A percentile compares a stretch with the other conserved stretches of the same genome.
Conservation (phyloP, 1,140 invertebrate species). For the Trissolcus basalis region DNA sequence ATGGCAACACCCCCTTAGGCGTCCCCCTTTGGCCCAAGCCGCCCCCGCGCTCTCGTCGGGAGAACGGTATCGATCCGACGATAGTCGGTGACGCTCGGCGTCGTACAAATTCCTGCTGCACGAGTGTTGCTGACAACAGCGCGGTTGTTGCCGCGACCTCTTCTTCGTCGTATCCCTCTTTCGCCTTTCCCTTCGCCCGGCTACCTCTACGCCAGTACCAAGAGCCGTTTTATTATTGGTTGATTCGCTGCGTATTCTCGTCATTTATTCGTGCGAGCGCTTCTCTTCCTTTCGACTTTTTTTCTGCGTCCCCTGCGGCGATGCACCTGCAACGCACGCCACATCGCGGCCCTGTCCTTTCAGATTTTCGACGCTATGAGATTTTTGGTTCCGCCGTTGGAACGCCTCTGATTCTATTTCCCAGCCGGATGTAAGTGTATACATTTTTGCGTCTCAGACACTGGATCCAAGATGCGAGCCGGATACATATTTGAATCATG, state of each 20-base stretch:
- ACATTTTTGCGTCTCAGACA: too few species aligned
- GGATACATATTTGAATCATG: too few species aligned
- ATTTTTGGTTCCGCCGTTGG: background rate
- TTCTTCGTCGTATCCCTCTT: constrained; percentile 41
- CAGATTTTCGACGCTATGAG: background rate
- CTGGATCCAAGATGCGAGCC: too few species aligned
- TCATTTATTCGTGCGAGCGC: constrained; percentile 47
- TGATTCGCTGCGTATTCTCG: constrained; percentile 34
- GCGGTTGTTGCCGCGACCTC: constrained; percentile 41
- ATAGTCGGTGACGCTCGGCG: constrained; percentile 65
- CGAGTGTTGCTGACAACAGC: constrained; percentile 67
- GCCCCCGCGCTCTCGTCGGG: constrained; percentile 64
- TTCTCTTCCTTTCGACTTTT: constrained; percentile 42
- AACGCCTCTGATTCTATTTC: background rate
- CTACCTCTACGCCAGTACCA: constrained; percentile 36
- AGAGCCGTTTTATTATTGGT: constrained; percentile 53
- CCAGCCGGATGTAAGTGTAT: too few species aligned
- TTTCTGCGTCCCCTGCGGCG: constrained; percentile 38
- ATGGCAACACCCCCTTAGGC: constrained; percentile 74
- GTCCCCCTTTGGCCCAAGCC: constrained; percentile 66
- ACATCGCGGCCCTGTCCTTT: background rate
- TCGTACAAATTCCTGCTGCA: constrained; percentile 65
- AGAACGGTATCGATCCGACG: constrained; percentile 70
- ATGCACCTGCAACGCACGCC: constrained; percentile 35
- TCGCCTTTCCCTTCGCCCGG: constrained; percentile 46